phyloP scores from a whole-genome alignment of 2,113 vertebrate genomes.

The Bufo gargarizans region DNA sequence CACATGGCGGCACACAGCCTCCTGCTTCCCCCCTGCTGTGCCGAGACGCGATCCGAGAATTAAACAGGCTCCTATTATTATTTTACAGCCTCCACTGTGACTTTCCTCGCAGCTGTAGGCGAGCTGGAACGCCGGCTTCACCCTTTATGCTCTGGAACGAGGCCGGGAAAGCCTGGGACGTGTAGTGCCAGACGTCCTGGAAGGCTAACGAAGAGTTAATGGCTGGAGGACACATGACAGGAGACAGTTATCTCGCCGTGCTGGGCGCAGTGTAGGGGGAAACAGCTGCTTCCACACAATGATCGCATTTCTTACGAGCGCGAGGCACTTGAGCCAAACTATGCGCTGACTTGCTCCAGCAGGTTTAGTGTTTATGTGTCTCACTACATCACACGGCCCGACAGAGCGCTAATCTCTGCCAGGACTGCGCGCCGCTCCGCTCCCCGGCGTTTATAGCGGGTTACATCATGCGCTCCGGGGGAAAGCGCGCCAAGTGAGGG shows the following conservation, averaged over 20 bases:
- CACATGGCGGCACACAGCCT: constrained; percentile 24
- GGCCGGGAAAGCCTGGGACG: neutral
- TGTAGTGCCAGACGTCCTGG: too few species aligned
- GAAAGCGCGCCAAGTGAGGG: too few species aligned
- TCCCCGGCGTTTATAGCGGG: neutral
- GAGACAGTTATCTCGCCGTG: neutral
- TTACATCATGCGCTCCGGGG: neutral
- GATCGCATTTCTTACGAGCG: constrained; percentile 41
- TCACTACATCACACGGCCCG: constrained; percentile 22
- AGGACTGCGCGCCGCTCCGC: neutral
- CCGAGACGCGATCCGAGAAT: constrained; percentile 46
- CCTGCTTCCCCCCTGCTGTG: constrained; percentile 44
- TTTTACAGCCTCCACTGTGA: constrained; percentile 49
- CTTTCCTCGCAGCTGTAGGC: constrained; percentile 47
- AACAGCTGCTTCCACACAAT: constrained; percentile 52
- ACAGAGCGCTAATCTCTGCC: neutral
- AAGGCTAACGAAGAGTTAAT: too few species aligned
- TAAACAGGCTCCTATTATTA: constrained; percentile 56
- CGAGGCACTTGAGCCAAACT: constrained; percentile 40
- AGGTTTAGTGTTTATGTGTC: constrained; percentile 34
- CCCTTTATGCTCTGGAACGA: neutral
- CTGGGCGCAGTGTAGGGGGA: constrained; percentile 9
- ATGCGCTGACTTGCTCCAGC: constrained; percentile 40
- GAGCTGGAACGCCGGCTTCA: neutral
- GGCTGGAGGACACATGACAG: neutral